Evolutionary conservation across 2,888 invertebrate species (phyloP).

Genomic region (Euproctis similis): DNA sequence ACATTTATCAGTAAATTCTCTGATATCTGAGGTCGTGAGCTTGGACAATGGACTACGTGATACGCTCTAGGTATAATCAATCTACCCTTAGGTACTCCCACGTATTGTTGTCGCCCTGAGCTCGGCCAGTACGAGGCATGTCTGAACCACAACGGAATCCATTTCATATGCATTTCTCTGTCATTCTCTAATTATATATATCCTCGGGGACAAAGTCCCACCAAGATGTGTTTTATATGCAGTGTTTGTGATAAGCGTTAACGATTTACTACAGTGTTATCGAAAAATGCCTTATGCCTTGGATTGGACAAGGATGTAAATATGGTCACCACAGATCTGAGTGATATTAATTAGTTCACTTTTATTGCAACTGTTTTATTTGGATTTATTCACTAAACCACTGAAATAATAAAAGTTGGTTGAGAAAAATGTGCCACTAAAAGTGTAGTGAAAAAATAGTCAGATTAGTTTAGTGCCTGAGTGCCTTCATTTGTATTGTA

Average conservation of each 20-base stretch:
- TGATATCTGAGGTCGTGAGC: conserved; percentile 17
- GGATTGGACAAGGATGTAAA: too few relatives aligned
- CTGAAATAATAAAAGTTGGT: too few relatives aligned
- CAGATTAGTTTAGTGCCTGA: too few relatives aligned
- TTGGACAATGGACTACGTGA: conserved; percentile 37
- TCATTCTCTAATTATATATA: conserved; percentile 15
- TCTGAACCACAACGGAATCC: conserved; percentile 9
- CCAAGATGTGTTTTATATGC: conserved; percentile 4
- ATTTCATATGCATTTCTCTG: conserved; percentile 13
- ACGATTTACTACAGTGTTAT: conserved; percentile 1
- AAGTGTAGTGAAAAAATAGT: too few relatives aligned
- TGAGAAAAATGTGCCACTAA: too few relatives aligned
- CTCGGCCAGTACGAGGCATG: too few relatives aligned
- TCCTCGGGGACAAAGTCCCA: conserved; percentile 30
- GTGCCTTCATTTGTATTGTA: too few relatives aligned
- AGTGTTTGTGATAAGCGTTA: conserved; percentile 5
- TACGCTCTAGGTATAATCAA: conserved; percentile 18
- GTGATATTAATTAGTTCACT: too few relatives aligned
- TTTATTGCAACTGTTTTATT: too few relatives aligned
- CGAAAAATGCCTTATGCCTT: too few relatives aligned
- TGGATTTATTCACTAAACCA: too few relatives aligned
- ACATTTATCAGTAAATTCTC: conserved; percentile 12
- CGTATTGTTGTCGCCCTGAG: conserved; percentile 12
- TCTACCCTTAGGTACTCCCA: conserved; percentile 7
- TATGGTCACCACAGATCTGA: too few relatives aligned